phyloP scores from a whole-genome alignment of 2,888 invertebrate genomes.

The Iphiclides podalirius region DNA sequence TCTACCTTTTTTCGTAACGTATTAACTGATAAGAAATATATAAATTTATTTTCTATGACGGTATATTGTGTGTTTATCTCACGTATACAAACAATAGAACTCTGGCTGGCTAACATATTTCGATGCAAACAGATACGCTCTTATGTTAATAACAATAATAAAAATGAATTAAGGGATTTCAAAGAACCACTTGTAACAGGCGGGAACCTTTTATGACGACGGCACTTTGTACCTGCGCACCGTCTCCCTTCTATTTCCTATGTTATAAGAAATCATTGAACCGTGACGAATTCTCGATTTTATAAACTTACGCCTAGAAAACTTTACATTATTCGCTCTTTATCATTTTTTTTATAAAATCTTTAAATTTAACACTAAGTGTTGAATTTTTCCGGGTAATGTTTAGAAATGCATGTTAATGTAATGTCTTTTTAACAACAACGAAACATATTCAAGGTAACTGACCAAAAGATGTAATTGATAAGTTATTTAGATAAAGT shows the following conservation, averaged over 20 bases:
- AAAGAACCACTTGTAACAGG: slow-evolving; percentile 27
- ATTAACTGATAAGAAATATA: neutral
- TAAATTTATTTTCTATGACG: no score
- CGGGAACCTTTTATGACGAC: slow-evolving; percentile 46
- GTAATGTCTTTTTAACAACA: neutral
- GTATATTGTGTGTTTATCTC: no score
- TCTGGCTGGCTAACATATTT: no score
- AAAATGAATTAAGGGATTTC: slow-evolving; percentile 14
- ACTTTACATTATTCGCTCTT: slow-evolving; percentile 37
- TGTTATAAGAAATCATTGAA: slow-evolving; percentile 57
- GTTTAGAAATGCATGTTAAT: neutral
- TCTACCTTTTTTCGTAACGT: slow-evolving; percentile 1
- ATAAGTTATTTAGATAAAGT: no score
- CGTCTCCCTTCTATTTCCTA: slow-evolving; percentile 52
- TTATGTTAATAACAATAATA: slow-evolving; percentile 15
- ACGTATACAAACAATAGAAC: no score
- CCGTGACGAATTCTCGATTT: slow-evolving; percentile 66
- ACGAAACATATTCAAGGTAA: neutral
- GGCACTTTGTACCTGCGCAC: slow-evolving; percentile 57
- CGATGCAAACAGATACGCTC: slow-evolving; percentile 2
- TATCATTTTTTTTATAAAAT: slow-evolving; percentile 6
- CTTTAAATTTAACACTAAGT: no score
- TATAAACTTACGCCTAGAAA: slow-evolving; percentile 52
- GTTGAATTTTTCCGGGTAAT: no score
- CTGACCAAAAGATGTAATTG: neutral